Evolutionary conservation across 2,797 vertebrate genomes (phyloP).

Genomic region (Tenualosa thibaudeaui): DNA sequence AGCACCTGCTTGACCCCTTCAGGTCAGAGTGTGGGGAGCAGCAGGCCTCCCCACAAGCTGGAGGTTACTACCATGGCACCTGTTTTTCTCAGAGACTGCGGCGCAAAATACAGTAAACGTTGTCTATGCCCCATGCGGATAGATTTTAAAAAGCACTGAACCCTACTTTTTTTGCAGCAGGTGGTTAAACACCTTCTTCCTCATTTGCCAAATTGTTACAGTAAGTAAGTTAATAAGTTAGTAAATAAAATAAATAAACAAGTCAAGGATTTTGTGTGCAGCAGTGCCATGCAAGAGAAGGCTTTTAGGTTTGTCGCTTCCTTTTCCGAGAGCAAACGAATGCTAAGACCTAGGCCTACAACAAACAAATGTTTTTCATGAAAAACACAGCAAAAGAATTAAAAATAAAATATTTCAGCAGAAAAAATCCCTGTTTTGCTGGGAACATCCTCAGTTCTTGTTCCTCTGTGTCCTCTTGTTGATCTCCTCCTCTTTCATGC

Average conservation of each 20-base stretch:
- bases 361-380: not conserved
- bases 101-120: not conserved
- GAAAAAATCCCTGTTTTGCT: not conserved
- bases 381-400: slow-evolving; percentile 27
- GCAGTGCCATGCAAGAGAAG: not conserved
- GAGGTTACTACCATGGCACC: slow-evolving; percentile 1
- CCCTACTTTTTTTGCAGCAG: not conserved
- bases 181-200: not conserved
- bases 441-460: slow-evolving; percentile 23
- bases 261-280: not conserved
- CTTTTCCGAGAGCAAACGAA: not conserved
- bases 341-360: slow-evolving; percentile 44
- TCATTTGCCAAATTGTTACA: not conserved
- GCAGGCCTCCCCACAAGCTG: not conserved
- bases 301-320: not conserved
- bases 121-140: not conserved
- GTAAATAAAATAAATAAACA: not conserved
- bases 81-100: not conserved
- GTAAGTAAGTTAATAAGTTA: not conserved
- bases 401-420: not conserved
- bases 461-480: slow-evolving; percentile 56
- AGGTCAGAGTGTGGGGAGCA: slow-evolving; percentile 13
- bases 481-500: slow-evolving; percentile 52
- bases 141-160: not conserved
- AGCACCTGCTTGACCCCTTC: slow-evolving; percentile 14